Evolutionary conservation across 2,113 vertebrate species (phyloP), one percentile per base, ranked within the genome.

Genomic region (Pluvianellus socialis): DNA sequence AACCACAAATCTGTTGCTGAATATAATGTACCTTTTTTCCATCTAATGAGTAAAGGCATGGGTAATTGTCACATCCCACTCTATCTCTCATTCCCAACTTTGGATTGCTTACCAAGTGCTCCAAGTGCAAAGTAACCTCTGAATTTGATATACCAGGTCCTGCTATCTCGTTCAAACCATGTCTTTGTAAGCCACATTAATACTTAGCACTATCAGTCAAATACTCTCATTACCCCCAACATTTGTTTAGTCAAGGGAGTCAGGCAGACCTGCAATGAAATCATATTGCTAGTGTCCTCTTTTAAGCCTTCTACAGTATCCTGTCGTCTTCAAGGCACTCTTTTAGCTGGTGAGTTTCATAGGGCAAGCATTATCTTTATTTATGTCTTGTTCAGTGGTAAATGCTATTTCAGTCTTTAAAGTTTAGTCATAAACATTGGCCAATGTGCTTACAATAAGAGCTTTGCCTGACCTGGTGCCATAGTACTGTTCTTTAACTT

Each of bases 1-100:
- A 95, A 79, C 90, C 55, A 81, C 86, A 86, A 83, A 93, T 94
- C 72, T 77, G 23, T 77, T 92, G 83, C 82, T 94, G 82, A 92
- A 80, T 76, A 40, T 70, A 73, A 86, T 90, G 47, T 80, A 77
- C 52, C 50, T 91, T 75, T 93, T 93, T 92, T 84, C 47, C 35
- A 61, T 77, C 79, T 96, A 88, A 92, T 70, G 63, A 92, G 62
- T 79, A 83, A 73, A 94, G 71, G 52, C 74, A 93, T 44, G 83
- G 65, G 86, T 88, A 85, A 89, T 90, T 93, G 58, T 96, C 79
- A 73, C 92, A 92, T 90, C 74, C 83, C 73, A 75, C 90, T 84
- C 65, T 81, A 7, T 88, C 58, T 95, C 61, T 71, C 65, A 79
- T 94, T 94, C 49, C 19, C 66, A 76, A 80, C 76, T 96, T 94